Base-by-base conservation (phyloP, 1,140 invertebrate species). In the Myzus persicae region DNA sequence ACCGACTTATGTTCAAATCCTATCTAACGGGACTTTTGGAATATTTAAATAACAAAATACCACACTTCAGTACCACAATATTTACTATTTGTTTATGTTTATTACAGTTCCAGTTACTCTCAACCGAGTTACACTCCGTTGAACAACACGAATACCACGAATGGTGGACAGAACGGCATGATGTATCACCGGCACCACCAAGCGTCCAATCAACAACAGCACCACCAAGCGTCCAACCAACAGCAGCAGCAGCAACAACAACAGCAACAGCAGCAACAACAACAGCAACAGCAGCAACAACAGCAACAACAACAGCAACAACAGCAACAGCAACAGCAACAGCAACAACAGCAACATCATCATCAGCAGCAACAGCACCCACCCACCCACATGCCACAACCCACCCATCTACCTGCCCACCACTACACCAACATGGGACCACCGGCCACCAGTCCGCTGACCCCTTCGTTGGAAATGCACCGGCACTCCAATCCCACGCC, bases 401-500 rank as follows among this genome's bases (percentile, higher is more conserved):
- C 95, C 36, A 95, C 95, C 31, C 95, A 95, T 42, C 94, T 95
- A 85, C 89, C 89, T 18, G 14, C 89, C 2, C 95, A 95, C 76
- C 95, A 95, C n/a, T 95, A 95, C 81, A 94, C 95, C 88, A 95
- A 90, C 24, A 94, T 93, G 89, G 67, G 93, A 93, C 89, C 92
- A 51, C 85, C 92, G 22, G 93, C 94, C 31, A 93, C 94, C 46
- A 94, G 91, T n/a, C 94, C 94, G 5, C 94, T 94, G 38, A 93
- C 91, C 44, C 91, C 93, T 46, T 94, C 93, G 11, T 93, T 96
- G 94, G 95, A 95, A 95, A 96, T 94, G 95, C 94, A 94, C 96
- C 94, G 96, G 95, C 54, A 96, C 96, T 94, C 96, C 96, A 38
- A 96, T 96, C 96, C 95, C 26, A 96, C 95, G 44, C 95, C 94